Evolutionary conservation across 2,797 vertebrate species (phyloP).

Genomic region (Neosilurus hyrtlii): DNA sequence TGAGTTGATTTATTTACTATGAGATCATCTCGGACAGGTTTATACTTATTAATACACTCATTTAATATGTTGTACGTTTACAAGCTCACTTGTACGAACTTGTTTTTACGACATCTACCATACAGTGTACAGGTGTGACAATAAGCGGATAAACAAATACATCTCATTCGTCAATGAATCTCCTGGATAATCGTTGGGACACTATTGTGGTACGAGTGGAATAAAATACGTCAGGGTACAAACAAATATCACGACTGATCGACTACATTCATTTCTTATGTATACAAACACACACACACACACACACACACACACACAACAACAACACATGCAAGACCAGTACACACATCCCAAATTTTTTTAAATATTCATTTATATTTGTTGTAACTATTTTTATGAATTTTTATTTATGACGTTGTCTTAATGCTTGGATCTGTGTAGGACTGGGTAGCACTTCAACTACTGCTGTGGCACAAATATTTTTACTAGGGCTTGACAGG

Average conservation of each 20-base stretch:
- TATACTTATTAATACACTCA: not conserved
- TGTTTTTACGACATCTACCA: not conserved
- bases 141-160: not conserved
- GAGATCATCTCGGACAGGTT: not conserved
- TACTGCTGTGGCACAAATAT: not conserved
- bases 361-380: not conserved
- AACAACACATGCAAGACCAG: slow-evolving; percentile 8
- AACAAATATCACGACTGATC: not conserved
- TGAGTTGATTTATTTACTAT: not conserved
- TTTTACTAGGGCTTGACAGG: not conserved
- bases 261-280: not conserved
- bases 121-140: not conserved
- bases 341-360: not conserved
- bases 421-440: slow-evolving; percentile 3
- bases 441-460: not conserved
- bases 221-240: not conserved
- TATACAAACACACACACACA: not conserved
- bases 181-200: not conserved
- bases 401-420: not conserved
- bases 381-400: not conserved
- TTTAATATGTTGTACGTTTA: not conserved
- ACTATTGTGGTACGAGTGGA: not conserved
- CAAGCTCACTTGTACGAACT: not conserved
- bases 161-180: not conserved
- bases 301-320: no score